A percentile compares a stretch with the other conserved stretches of the same genome.
phyloP scores from a whole-genome alignment of 1,140 invertebrate species.

The Batillaria attramentaria region DNA sequence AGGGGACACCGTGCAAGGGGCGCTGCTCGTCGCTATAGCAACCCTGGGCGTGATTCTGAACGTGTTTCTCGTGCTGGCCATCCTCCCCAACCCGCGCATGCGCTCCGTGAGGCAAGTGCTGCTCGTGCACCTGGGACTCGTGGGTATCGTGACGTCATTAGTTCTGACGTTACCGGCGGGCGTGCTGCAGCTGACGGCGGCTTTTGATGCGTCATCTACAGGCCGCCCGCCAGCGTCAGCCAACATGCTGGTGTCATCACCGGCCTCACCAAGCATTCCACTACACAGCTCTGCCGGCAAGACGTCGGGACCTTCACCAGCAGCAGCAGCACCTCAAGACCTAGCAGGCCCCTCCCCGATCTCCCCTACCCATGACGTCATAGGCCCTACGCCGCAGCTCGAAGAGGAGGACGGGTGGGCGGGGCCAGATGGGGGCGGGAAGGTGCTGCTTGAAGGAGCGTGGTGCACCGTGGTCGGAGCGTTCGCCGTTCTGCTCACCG shows the following conservation, averaged over 20 bases:
- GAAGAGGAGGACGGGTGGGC: neutral
- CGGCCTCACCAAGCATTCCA: no score
- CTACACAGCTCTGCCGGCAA: no score
- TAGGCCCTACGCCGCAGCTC: no score
- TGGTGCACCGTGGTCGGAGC: constrained; percentile 17
- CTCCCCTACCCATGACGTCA: no score
- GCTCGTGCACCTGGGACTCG: constrained; percentile 58
- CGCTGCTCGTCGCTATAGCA: constrained; percentile 54
- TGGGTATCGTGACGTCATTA: constrained; percentile 52
- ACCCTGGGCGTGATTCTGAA: constrained; percentile 58
- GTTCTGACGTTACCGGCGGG: constrained; percentile 28
- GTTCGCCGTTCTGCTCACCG: constrained; percentile 40
- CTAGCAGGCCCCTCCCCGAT: no score
- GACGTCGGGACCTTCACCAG: no score
- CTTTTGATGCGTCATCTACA: neutral
- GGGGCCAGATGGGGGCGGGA: neutral
- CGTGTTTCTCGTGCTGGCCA: constrained; percentile 62
- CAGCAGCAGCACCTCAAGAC: no score
- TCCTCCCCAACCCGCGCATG: constrained; percentile 62
- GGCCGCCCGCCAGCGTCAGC: no score
- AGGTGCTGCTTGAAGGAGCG: neutral
- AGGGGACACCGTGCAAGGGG: constrained; percentile 50
- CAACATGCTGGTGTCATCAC: no score
- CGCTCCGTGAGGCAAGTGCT: constrained; percentile 62
- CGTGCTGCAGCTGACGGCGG: constrained; percentile 23